Evolutionary conservation across 2,888 invertebrate species (phyloP).

Genomic region (Slavum lentiscoides): DNA sequence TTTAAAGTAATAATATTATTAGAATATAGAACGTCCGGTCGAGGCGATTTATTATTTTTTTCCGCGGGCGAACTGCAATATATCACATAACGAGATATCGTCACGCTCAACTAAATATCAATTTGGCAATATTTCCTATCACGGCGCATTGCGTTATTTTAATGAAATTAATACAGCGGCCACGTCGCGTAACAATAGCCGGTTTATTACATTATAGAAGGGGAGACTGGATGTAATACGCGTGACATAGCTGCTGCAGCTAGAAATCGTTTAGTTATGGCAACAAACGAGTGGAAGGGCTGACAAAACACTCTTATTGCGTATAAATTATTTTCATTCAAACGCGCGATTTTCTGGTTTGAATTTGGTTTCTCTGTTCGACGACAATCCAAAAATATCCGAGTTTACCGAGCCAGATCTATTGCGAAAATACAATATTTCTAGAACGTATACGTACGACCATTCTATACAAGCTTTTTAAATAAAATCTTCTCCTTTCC

Average conservation of each 20-base stretch:
- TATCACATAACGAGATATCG: constrained; percentile 28
- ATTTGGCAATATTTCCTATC: constrained; percentile 6
- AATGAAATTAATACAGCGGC: constrained; percentile 40
- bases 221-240: constrained; percentile 2
- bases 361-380: neutral
- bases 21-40: neutral
- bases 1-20: too few species aligned
- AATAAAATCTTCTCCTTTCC: too few species aligned
- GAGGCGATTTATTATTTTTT: constrained; percentile 18
- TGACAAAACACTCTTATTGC: neutral
- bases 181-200: constrained; percentile 29
- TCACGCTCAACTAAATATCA: constrained; percentile 45
- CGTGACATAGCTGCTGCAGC: constrained; percentile 7
- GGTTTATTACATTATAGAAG: constrained; percentile 1
- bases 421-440: too few species aligned
- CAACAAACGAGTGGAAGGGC: constrained; percentile 4
- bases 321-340: neutral
- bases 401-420: too few species aligned
- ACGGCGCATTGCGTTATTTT: constrained; percentile 46
- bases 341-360: neutral
- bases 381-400: neutral
- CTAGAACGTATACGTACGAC: too few species aligned
- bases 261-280: constrained; percentile 34
- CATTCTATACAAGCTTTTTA: too few species aligned
- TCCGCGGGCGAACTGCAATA: neutral